Conservation (phyloP, 2,797 vertebrate species). For the Oreochromis mossambicus region DNA sequence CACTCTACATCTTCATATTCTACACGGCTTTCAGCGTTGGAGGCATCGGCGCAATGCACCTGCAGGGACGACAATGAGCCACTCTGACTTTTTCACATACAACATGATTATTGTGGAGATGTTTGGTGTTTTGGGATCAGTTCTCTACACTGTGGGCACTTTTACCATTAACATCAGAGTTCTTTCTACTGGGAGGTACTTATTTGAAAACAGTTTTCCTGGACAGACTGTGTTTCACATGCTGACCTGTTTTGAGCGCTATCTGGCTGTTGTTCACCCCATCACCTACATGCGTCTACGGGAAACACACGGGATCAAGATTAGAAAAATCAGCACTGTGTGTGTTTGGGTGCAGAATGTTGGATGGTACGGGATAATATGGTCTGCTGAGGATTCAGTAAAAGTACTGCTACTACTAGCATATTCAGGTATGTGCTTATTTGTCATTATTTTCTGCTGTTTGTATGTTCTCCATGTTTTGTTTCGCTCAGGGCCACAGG, state of each 20-base stretch:
- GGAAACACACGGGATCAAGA: background rate
- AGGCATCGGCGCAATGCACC: fast-evolving
- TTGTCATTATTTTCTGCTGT: too few relatives aligned
- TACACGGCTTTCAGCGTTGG: background rate
- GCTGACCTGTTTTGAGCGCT: too few relatives aligned
- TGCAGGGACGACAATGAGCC: background rate
- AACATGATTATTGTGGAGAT: background rate
- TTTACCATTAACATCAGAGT: background rate
- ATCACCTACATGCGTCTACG: too few relatives aligned
- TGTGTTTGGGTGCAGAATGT: too few relatives aligned
- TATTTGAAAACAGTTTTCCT: fast-evolving
- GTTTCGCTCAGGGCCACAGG: fast-evolving
- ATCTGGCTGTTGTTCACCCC: too few relatives aligned
- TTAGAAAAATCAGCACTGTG: too few relatives aligned
- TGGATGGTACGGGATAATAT: too few relatives aligned
- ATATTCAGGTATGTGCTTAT: too few relatives aligned
- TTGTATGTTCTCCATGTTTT: too few relatives aligned
- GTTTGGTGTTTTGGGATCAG: fast-evolving
- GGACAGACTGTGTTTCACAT: background rate
- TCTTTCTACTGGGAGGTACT: fast-evolving
- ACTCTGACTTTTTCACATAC: background rate
- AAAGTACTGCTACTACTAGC: too few relatives aligned
- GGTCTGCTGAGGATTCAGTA: too few relatives aligned
- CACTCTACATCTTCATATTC: background rate
- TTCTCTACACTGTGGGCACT: fast-evolving